Percentiles rank a stretch among this genome's conserved stretches.
phyloP scores from a whole-genome alignment of 1,140 invertebrate genomes.

The Aphis craccivora region DNA sequence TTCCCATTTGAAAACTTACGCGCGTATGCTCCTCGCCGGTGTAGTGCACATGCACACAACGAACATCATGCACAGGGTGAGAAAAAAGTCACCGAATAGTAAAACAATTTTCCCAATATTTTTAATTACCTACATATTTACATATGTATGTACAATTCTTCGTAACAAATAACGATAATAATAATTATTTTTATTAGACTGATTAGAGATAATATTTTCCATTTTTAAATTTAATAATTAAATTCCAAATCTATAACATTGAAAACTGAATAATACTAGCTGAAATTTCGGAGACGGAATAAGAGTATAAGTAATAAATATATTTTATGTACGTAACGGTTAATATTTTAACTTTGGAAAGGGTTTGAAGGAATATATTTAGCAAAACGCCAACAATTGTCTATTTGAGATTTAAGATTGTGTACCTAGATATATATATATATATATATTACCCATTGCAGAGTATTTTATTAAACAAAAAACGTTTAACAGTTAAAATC shows the following conservation, averaged over 20 bases:
- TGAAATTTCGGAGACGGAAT: background rate
- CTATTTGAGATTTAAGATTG: too few species aligned
- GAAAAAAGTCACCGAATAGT: background rate
- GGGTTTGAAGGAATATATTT: background rate
- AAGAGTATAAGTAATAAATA: background rate
- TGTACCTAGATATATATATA: too few species aligned
- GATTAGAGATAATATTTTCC: background rate
- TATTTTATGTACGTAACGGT: background rate
- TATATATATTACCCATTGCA: too few species aligned
- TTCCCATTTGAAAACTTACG: conserved; percentile 85
- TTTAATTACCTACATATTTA: conserved; percentile 60
- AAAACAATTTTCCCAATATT: conserved; percentile 64
- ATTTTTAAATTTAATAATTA: background rate
- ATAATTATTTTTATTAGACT: background rate
- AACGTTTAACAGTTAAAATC: too few species aligned
- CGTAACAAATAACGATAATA: background rate
- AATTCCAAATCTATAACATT: background rate
- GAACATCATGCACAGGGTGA: conserved; percentile 92
- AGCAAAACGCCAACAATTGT: background rate
- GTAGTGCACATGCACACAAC: conserved; percentile 87
- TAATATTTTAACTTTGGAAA: background rate
- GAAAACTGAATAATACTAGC: background rate
- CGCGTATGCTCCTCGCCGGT: conserved; percentile 90
- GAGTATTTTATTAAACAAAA: too few species aligned
- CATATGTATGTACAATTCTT: background rate